These are phyloP conservation scores for Drosophila watanabei DNA, from an alignment of 1,140 invertebrate genomes.

Conservation along the genomic window DNA sequence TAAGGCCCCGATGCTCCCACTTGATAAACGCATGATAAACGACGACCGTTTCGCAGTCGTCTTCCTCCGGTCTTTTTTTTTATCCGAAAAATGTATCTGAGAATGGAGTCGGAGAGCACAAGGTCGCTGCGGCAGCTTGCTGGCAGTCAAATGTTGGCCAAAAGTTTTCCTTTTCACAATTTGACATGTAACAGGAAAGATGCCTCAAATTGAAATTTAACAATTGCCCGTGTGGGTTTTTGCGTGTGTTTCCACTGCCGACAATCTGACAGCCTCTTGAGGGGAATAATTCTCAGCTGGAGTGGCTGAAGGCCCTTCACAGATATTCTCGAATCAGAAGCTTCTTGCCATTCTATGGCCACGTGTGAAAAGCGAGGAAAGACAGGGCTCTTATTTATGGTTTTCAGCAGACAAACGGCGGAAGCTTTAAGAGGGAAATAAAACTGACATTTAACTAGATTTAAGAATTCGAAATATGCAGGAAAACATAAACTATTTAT, in stretches of 20 bases:
- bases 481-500: too few relatives aligned
- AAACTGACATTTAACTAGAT: not conserved
- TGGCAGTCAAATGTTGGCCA: slow-evolving; percentile 48
- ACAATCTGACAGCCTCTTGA: slow-evolving; percentile 47
- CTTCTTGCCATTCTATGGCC: slow-evolving; percentile 10
- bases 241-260: slow-evolving; percentile 22
- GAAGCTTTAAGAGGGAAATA: not conserved
- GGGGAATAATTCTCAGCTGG: slow-evolving; percentile 42
- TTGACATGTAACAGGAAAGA: slow-evolving; percentile 50
- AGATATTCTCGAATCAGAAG: slow-evolving; percentile 28
- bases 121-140: slow-evolving; percentile 33
- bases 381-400: slow-evolving; percentile 24
- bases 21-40: slow-evolving; percentile 76
- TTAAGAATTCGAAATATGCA: not conserved
- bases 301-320: slow-evolving; percentile 45
- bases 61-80: slow-evolving; percentile 38
- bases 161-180: slow-evolving; percentile 51
- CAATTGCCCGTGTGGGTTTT: slow-evolving; percentile 36
- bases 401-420: not conserved
- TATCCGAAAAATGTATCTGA: slow-evolving; percentile 29
- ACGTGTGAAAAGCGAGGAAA: slow-evolving; percentile 4
- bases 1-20: slow-evolving; percentile 45
- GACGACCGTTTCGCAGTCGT: slow-evolving; percentile 31
- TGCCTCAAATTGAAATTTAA: slow-evolving; percentile 53
- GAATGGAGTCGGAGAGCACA: slow-evolving; percentile 17